Evolutionary conservation across 2,113 vertebrate genomes (phyloP).

Genomic region (Macrotis lagotis): DNA sequence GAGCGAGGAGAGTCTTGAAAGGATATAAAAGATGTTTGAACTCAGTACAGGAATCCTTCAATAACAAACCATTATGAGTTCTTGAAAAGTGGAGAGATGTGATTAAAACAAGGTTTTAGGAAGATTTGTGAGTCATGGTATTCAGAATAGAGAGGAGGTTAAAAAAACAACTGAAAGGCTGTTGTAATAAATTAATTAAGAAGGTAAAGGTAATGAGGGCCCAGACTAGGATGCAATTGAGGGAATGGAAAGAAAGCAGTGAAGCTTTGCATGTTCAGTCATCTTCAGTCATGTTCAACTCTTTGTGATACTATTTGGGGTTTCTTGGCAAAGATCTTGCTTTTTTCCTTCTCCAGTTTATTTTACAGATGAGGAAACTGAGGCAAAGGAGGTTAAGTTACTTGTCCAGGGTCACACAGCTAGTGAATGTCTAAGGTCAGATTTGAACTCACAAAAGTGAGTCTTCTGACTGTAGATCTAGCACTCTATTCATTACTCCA

Average conservation of each 20-base stretch:
- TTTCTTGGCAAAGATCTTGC: not conserved
- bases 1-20: not conserved
- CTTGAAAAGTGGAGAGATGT: not conserved
- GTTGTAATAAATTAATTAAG: not conserved
- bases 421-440: not conserved
- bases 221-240: not conserved
- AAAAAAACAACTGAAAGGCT: not conserved
- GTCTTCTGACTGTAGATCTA: not conserved
- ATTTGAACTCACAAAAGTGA: not conserved
- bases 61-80: not conserved
- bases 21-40: not conserved
- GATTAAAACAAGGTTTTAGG: not conserved
- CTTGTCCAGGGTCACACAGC: not conserved
- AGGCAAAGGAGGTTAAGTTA: not conserved
- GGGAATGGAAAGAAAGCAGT: not conserved
- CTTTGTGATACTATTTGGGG: not conserved
- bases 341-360: not conserved
- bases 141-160: not conserved
- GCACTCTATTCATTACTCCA: not conserved
- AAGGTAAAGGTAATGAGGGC: not conserved
- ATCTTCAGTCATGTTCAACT: not conserved
- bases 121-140: not conserved
- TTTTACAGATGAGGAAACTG: not conserved
- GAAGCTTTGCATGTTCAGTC: not conserved
- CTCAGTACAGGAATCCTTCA: not conserved